These are phyloP conservation scores for Melanostoma scalare DNA, from an alignment of 2,888 invertebrate genomes.

Conservation along the genomic window DNA sequence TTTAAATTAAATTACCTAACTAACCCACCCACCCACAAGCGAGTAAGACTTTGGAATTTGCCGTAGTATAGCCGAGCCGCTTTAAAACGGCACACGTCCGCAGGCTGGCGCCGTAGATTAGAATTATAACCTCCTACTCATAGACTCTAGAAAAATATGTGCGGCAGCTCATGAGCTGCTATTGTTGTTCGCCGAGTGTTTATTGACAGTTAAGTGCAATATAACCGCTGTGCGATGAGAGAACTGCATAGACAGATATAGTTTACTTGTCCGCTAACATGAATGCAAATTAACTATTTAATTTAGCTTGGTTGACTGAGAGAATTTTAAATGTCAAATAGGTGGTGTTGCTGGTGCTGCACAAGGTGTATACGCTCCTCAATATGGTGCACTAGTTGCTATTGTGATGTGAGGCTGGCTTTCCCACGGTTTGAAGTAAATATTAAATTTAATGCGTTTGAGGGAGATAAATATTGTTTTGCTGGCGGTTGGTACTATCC, in stretches of 20 bases:
- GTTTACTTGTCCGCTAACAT: slow-evolving; percentile 41
- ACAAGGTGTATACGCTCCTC: background rate
- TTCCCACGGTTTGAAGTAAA: slow-evolving; percentile 63
- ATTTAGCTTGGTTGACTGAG: slow-evolving; percentile 37
- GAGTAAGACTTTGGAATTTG: slow-evolving; percentile 18
- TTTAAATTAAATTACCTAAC: slow-evolving; percentile 39
- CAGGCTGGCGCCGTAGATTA: slow-evolving; percentile 60
- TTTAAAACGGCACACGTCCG: slow-evolving; percentile 52
- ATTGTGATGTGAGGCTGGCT: slow-evolving; percentile 12
- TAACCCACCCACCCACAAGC: slow-evolving; percentile 31
- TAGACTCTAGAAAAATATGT: background rate
- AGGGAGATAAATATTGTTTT: slow-evolving; percentile 34
- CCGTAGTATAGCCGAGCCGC: background rate
- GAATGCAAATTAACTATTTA: slow-evolving; percentile 68
- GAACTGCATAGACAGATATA: slow-evolving; percentile 28
- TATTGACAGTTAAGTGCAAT: slow-evolving; percentile 62
- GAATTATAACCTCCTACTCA: slow-evolving; percentile 63
- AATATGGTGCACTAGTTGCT: slow-evolving; percentile 25
- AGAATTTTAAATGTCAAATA: slow-evolving; percentile 54
- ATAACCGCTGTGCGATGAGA: slow-evolving; percentile 27
- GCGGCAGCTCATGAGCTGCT: slow-evolving; percentile 21
- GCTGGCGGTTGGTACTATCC: slow-evolving; percentile 50
- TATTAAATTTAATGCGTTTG: slow-evolving; percentile 50
- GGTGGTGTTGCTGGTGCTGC: slow-evolving; percentile 5
- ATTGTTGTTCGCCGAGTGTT: slow-evolving; percentile 61